These are phyloP conservation scores for Trissolcus japonicus DNA, from an alignment of 2,888 invertebrate genomes.

Conservation along the genomic window DNA sequence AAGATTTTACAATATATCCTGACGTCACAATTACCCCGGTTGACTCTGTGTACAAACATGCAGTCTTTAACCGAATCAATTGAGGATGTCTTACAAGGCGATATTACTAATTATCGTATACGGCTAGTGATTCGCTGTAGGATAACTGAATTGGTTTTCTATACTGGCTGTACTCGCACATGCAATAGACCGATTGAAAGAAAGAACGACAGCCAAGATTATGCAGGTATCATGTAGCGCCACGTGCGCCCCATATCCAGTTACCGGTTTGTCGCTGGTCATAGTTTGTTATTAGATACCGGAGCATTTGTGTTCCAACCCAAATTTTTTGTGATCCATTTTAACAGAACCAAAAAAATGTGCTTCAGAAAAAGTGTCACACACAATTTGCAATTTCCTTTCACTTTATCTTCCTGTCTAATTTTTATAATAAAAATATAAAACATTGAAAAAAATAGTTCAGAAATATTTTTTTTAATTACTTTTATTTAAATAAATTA, in stretches of 20 bases:
- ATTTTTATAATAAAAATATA: no score
- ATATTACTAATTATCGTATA: slow-evolving; percentile 30
- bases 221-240: slow-evolving; percentile 63
- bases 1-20: no score
- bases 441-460: no score
- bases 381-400: no score
- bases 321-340: no score
- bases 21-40: no score
- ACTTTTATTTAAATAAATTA: no score
- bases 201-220: slow-evolving; percentile 32
- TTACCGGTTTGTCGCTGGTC: slow-evolving; percentile 63
- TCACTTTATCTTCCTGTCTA: no score
- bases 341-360: no score
- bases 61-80: not conserved
- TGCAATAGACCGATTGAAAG: slow-evolving; percentile 30
- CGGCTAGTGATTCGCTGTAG: slow-evolving; percentile 6
- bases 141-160: slow-evolving; percentile 14
- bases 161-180: not conserved
- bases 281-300: slow-evolving; percentile 63
- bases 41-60: no score
- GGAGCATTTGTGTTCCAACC: slow-evolving; percentile 17
- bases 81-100: slow-evolving; percentile 17
- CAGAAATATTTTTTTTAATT: no score
- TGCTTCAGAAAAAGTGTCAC: no score
- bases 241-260: slow-evolving; percentile 65